Evolutionary conservation across 2,113 vertebrate genomes (phyloP).

Genomic region (Paramormyrops kingsleyae): DNA sequence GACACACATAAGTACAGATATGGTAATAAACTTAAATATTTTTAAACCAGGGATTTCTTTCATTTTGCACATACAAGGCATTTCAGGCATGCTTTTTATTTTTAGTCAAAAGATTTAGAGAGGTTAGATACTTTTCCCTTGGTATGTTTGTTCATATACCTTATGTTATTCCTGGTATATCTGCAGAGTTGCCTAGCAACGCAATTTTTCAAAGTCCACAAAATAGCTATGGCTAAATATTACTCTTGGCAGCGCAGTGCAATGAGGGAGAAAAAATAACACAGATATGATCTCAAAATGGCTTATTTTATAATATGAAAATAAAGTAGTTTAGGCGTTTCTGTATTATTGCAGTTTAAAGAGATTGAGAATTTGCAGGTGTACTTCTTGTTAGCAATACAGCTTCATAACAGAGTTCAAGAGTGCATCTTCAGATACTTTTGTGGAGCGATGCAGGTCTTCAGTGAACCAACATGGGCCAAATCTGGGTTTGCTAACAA

Average conservation of each 20-base stretch:
- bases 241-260: conserved; percentile 15
- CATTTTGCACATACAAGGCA: neutral
- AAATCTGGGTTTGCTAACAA: neutral
- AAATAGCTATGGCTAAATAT: conserved; percentile 26
- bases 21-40: neutral
- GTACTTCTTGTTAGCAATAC: neutral
- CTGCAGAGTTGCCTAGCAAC: conserved; percentile 41
- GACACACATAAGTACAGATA: neutral
- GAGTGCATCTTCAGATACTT: neutral
- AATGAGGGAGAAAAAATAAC: neutral
- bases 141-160: conserved; percentile 24
- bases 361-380: neutral
- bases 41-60: neutral
- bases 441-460: neutral
- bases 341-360: neutral
- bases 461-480: neutral
- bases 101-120: neutral
- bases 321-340: neutral
- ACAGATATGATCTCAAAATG: neutral
- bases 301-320: neutral
- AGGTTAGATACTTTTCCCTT: conserved; percentile 7
- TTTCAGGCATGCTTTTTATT: conserved; percentile 4
- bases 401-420: neutral
- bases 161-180: conserved; percentile 41
- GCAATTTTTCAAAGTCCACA: conserved; percentile 31